Base-by-base conservation (phyloP, 1,140 invertebrate species). In the Cyrtorhinus lividipennis region DNA sequence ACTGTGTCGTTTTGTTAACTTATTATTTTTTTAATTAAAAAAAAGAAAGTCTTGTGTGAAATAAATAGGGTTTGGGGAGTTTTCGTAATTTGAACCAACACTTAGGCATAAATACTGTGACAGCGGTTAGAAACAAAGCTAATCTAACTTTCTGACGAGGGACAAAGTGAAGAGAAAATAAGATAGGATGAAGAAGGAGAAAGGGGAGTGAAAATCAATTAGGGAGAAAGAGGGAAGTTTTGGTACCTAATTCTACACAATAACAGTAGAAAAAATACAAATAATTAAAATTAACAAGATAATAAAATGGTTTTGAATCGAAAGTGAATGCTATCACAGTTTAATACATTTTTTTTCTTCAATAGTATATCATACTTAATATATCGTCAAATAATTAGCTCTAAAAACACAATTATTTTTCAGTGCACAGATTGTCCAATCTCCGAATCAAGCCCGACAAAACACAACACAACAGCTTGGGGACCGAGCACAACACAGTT, bases 251-350 rank as follows among this genome's bases (percentile, higher is more conserved):
- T 10, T 53, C 8, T 10, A 53, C 18, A 53, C 10, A 53, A 30
- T 45, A 59, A 63, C 26, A 56, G 22, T 23, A 46, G 20, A 58
- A 63, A 58, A 45, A 63, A 57, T 63, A 63, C 62, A 63, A 63
- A 58, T 62, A 62, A 44, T 23, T 53, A 59, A 57, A 59, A 63
- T 59, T 59, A 63, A 63, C 56, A 63, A 45, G 38, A n/a, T 44
- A 44, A 13, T 24, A 24, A 22, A 53, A 62, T 24, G 24, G 24
- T 45, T 23, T 44, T 24, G 61, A 56, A 53, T 56, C 24, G 59
- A 59, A 56, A 63, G 62, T 63, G 62, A 63, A 63, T 63, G 62
- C 62, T 63, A 63, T 63, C 62, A 63, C 62, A 63, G 62, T 63
- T 63, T 59, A 63, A 60, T 44, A 44, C 38, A 44, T 10, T 44